Evolutionary conservation across 2,797 vertebrate species (phyloP), one percentile per base, ranked within the genome.

Genomic region (Gadopsis bispinosus): DNA sequence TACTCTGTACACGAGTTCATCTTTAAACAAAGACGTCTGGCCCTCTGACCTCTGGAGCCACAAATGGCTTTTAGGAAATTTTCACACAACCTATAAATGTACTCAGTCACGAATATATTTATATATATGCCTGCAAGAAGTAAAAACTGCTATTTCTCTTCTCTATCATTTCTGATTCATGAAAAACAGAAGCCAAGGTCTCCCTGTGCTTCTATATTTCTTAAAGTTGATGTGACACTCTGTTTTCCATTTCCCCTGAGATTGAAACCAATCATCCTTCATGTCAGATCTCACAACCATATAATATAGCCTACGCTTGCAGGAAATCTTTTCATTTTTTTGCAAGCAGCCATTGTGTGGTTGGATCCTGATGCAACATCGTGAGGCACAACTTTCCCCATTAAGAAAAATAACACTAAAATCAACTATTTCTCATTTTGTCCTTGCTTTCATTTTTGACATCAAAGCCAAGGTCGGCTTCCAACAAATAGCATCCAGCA

Each of bases 391-490:
- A 4, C 1, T 26, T 43, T 60, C 7, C 14, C 20, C 6, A 5
- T 35, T 31, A 35, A 65, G 6, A 37, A 39, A 35, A 61, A 39
- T 48, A 41, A 35, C 37, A 43, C 5, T 37, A 20, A 53, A 66
- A 51, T 20, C 7, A 37, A 20, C 3, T 20, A 43, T 55, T 20
- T 66, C 62, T 73, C 63, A 43, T 37, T 73, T 43, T 67, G 50
- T 54, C 60, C 37, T 56, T 20, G 53, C 71, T 69, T 17, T 69
- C 33, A 53, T 74, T 82, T 63, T 48, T 20, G 31, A 26, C 74
- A 73, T 74, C 61, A 76, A 60, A 81, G 51, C 50, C 13, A 48
- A 76, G 48, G 83, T 77, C 33, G 12, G 35, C 54, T 4, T 62
- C 37, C 16, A 64, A 29, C 48, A 69, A 53, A 74, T 20, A 47